Conservation (phyloP, 2,113 vertebrate species). For the Telmatochromis sp. region DNA sequence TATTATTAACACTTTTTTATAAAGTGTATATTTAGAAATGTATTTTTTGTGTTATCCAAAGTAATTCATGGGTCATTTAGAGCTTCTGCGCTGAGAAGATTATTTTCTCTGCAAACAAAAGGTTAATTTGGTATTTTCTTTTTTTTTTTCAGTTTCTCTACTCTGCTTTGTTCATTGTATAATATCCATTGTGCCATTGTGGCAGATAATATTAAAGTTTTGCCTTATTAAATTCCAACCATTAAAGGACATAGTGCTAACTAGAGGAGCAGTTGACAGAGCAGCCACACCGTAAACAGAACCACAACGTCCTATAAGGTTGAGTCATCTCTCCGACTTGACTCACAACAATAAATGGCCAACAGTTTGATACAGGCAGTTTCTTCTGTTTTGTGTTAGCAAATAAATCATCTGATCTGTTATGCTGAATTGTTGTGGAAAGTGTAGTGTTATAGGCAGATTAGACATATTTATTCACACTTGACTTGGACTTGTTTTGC, state of each 20-base stretch:
- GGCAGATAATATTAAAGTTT: not conserved
- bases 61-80: not conserved
- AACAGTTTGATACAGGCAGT: not conserved
- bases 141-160: too few species aligned
- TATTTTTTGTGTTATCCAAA: not conserved
- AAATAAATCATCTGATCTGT: not conserved
- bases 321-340: not conserved
- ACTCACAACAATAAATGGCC: not conserved
- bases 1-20: not conserved
- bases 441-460: not conserved
- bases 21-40: not conserved
- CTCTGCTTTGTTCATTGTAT: not conserved
- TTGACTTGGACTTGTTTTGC: not conserved
- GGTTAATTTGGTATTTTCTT: not conserved
- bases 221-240: not conserved
- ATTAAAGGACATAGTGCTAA: not conserved
- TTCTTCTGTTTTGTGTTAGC: not conserved
- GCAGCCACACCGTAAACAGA: not conserved
- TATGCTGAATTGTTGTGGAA: not conserved
- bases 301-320: not conserved
- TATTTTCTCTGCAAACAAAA: not conserved
- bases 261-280: not conserved
- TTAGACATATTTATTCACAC: not conserved
- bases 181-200: not conserved
- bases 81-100: not conserved